These are phyloP conservation scores for Micrasema minimum DNA, from an alignment of 1,140 invertebrate genomes.

Conservation along the genomic window DNA sequence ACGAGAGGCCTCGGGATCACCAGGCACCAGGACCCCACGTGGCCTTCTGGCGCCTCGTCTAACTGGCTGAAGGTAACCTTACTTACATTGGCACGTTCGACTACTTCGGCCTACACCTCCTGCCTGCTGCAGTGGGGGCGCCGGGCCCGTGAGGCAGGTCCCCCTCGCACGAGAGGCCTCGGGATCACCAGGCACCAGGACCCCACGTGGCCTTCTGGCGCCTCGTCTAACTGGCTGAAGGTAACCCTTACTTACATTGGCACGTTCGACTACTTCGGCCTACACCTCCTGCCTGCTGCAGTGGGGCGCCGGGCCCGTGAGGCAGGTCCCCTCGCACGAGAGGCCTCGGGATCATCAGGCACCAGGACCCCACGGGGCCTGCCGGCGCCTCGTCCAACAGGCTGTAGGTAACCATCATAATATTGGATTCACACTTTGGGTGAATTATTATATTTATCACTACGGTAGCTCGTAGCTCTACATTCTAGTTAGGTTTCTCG, in stretches of 20 bases:
- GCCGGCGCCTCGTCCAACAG: conserved; percentile 64
- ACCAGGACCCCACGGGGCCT: conserved; percentile 64
- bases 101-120: conserved; percentile 71
- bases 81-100: conserved; percentile 70
- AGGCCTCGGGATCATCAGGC: conserved; percentile 63
- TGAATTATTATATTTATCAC: no score
- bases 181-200: conserved; percentile 63
- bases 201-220: conserved; percentile 64
- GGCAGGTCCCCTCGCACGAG: conserved; percentile 61
- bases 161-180: conserved; percentile 65
- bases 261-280: conserved; percentile 72
- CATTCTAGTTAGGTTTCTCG: no score
- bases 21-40: conserved; percentile 62
- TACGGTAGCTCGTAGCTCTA: no score
- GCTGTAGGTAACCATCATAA: conserved; percentile 65
- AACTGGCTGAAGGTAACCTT: conserved; percentile 65
- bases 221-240: conserved; percentile 65
- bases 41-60: conserved; percentile 65
- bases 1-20: conserved; percentile 64
- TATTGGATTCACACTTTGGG: no score
- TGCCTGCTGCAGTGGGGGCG: conserved; percentile 62
- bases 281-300: conserved; percentile 68
- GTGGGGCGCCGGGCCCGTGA: conserved; percentile 60
- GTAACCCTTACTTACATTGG: no score
- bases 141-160: conserved; percentile 59